Base-by-base conservation (phyloP, 2,797 vertebrate species). In the Characodon lateralis region DNA sequence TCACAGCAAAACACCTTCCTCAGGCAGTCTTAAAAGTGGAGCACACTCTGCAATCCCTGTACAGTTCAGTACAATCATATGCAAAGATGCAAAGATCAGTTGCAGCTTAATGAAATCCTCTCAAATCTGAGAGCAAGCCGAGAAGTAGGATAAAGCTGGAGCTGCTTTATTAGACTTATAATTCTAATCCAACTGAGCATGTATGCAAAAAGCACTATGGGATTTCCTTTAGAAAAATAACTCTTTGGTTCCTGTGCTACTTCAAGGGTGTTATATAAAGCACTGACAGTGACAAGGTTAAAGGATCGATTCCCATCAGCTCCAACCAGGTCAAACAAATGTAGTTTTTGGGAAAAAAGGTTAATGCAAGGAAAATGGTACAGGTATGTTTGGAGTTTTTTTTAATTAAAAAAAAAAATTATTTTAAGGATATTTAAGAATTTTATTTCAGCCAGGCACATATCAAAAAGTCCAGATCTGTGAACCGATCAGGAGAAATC, bases 81-180 rank as follows among this genome's bases (percentile, higher is more conserved):
- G 74, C 78, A 72, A 68, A 78, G 58, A 78, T 71, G 66, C 63
- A 72, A 76, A 84, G 74, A 81, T 78, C 84, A 88, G 80, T 55
- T 77, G 46, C 50, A 76, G 82, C 61, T 84, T 73, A 82, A 39
- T 39, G 43, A 78, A 87, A 75, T 87, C 78, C 78, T 74, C 69
- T 51, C 0, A 51, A 81, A 87, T 84, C 77, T 7, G 12, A 74
- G 71, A 74, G 72, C 69, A 77, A 83, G 78, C 53, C 55, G 77
- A 77, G 74, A 65, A 53, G 48, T 74, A 66, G 59, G 68, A 63
- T 74, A 41, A 74, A 0, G 71, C 78, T 35, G 55, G 14, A 71
- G 73, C 79, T 72, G 79, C 84, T 86, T 86, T 83, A 88, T 84
- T 80, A 78, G 74, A 78, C 41, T 81, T 70, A 55, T 75, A 81